Conservation (phyloP, 1,140 invertebrate species). For the Sesamia nonagrioides region DNA sequence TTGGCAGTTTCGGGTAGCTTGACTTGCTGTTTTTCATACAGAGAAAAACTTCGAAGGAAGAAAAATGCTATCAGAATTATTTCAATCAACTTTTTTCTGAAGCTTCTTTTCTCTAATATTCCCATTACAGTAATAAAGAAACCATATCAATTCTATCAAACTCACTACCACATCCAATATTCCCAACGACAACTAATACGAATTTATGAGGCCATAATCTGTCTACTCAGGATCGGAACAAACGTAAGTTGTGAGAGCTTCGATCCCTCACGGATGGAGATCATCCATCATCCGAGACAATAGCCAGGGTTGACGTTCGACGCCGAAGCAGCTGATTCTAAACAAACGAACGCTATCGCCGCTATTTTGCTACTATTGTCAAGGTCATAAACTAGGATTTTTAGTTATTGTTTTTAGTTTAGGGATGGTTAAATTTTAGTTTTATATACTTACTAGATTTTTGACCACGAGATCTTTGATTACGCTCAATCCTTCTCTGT, state of each 20-base stretch:
- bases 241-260: conserved; percentile 62
- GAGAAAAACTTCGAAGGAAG: too few relatives aligned
- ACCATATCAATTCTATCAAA: conserved; percentile 9
- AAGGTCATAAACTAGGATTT: conserved; percentile 49
- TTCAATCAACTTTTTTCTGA: neutral
- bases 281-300: conserved; percentile 72
- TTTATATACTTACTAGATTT: neutral
- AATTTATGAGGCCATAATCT: conserved; percentile 46
- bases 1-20: too few relatives aligned
- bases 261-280: conserved; percentile 66
- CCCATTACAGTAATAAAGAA: neutral
- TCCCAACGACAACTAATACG: conserved; percentile 20
- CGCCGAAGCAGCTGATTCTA: conserved; percentile 55
- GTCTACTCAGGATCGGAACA: conserved; percentile 41
- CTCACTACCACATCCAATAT: conserved; percentile 11
- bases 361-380: conserved; percentile 5
- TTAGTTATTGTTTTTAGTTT: neutral
- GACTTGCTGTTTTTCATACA: too few relatives aligned
- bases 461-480: too few relatives aligned
- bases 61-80: too few relatives aligned
- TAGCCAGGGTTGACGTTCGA: conserved; percentile 60
- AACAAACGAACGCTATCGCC: conserved; percentile 6
- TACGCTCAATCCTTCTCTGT: too few relatives aligned
- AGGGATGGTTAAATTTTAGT: too few relatives aligned
- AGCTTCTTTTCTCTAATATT: neutral